These are phyloP conservation scores for Cylloceria caligata DNA, from an alignment of 2,888 invertebrate genomes.

Conservation along the genomic window DNA sequence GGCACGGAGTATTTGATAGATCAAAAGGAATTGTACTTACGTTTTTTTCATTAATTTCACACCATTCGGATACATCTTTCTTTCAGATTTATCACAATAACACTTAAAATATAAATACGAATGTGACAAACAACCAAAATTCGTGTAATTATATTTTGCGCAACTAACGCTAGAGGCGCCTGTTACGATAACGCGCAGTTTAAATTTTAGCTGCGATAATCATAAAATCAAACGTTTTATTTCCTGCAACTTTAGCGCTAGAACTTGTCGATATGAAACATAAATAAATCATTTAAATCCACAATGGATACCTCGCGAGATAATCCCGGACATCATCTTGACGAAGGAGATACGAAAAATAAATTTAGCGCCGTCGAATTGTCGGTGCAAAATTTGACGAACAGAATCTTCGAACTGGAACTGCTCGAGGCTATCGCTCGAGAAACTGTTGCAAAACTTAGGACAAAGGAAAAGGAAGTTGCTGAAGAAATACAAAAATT, in stretches of 20 bases:
- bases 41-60: conserved; percentile 74
- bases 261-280: not conserved
- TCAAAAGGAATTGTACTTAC: conserved; percentile 66
- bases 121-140: conserved; percentile 36
- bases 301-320: not conserved
- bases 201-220: not conserved
- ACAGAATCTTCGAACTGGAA: conserved; percentile 67
- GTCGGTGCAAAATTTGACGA: conserved; percentile 44
- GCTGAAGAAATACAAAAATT: conserved; percentile 67
- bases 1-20: not conserved
- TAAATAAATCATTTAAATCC: not conserved
- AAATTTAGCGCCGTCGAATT: conserved; percentile 28
- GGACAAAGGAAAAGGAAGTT: conserved; percentile 64
- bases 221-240: not conserved
- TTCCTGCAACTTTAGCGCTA: not conserved
- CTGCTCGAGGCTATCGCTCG: conserved; percentile 59
- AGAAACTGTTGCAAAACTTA: conserved; percentile 49
- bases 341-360: conserved; percentile 5
- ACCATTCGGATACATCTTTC: conserved; percentile 70
- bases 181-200: not conserved
- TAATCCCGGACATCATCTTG: not conserved
- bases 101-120: conserved; percentile 23
- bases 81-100: conserved; percentile 32
- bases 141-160: not conserved
- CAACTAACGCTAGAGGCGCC: not conserved